Evolutionary conservation across 2,888 invertebrate genomes (phyloP), one percentile per base, ranked within the genome.

Genomic region (Phaonia tiefii): DNA sequence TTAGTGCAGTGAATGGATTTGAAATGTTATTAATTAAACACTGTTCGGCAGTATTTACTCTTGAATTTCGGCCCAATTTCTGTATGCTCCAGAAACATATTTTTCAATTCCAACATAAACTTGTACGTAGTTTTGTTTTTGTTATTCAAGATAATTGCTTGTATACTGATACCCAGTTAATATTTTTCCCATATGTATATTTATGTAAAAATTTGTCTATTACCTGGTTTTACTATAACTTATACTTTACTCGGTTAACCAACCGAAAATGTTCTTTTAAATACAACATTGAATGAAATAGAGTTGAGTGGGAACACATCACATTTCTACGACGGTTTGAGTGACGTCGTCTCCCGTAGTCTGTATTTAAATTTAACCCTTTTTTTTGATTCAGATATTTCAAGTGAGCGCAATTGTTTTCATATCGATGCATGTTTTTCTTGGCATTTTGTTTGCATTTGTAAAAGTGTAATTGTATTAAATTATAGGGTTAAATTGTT

Each of bases 211-310:
- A 58, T 58, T 15, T 69, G 39, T 37, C 67, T 54, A 69, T 69
- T 69, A 20, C 54, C 51, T 60, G 2, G 31, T 60, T 17, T 51
- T 69, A 65, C 72, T 26, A 81, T 63, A 78, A 78, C 81, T 81
- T 56, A 72, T 81, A 81, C 71, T 81, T 80, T 80, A 66, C 66
- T 15, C 49, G 77, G 77, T 78, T 78, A 81, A 63, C 78, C 77
- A 81, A 81, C 75, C 81, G 77, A 81, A 78, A 75, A 79, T 75
- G 60, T 58, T 65, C 58, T 71, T 5, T 79, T 72, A 39, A 17
- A 60, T n/a, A 37, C 39, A 60, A 39, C 13, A 26, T 37, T 15
- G 3, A 17, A 22, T 54, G 54, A 25, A 1, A 31, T 31, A 31
- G 31, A 31, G 8, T 31, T 54, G 54, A 54, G 25, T 60, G 37